Evolutionary conservation across 2,888 invertebrate species (phyloP), one percentile per base, ranked within the genome.

Genomic region (Meandrusa payeni): DNA sequence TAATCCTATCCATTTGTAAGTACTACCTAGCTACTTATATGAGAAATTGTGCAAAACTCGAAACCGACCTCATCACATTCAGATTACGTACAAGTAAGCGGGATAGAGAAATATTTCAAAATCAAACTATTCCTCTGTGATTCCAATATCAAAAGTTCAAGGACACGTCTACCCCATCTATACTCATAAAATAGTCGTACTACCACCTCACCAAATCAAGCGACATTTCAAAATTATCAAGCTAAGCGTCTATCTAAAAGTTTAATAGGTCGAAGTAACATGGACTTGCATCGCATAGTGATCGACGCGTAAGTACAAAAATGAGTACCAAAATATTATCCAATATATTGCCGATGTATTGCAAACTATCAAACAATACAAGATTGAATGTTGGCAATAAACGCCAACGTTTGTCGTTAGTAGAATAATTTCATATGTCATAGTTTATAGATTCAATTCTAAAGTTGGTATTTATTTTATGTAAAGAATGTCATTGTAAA

Each of bases 301-400:
- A 50, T 55, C 76, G 78, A 81, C 80, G 60, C 63, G 54, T 69
- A 55, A 77, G 74, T 83, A 85, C 79, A 85, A 83, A 83, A 81
- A 52, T 70, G 69, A 76, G 76, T 83, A 83, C 81, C 81, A 83
- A 85, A 82, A 83, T 80, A 82, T 69, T 73, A 77, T 76, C 66
- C 70, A 65, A 74, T 54, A 46, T 50, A 51, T 41, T 55, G 52
- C 41, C 44, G 31, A 33, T 31, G 46, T 54, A 59, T 52, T 50
- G 55, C 50, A 47, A 58, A 57, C 42, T 29, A 37, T 31, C 15
- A 38, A 51, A 13, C 1, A 20, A 7, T 4, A 9, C 31, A 20
- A 20, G 7, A 11, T 53, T 49, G 32, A 9, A 43, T 47, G 19
- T 43, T 11, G 6, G 19, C 42, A 2, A 42, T 45, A 24, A 27